Conservation (phyloP, 1,140 invertebrate genomes). For the Bombus affinis region DNA sequence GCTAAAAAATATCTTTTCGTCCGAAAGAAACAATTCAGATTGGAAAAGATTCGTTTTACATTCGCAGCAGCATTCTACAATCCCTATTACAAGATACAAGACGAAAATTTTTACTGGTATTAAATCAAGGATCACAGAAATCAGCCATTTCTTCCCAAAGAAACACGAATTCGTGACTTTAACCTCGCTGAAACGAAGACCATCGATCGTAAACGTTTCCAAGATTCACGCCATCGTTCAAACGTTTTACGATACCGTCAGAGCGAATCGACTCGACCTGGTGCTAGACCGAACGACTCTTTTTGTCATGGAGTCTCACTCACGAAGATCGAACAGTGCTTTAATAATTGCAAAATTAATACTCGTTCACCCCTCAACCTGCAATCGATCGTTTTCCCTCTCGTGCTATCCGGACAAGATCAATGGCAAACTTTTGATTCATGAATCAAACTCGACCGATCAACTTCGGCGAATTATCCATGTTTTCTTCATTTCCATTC, state of each 20-base stretch:
- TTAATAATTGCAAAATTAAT: constrained; percentile 9
- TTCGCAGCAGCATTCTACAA: too few species aligned
- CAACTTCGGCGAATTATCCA: neutral
- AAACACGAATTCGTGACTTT: constrained; percentile 6
- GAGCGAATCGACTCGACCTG: neutral
- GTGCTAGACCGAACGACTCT: neutral
- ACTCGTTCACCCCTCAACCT: too few species aligned
- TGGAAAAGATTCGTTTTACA: neutral
- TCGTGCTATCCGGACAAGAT: too few species aligned
- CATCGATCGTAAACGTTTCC: constrained; percentile 28
- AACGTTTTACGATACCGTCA: constrained; percentile 8
- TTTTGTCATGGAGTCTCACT: neutral
- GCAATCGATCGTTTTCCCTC: neutral
- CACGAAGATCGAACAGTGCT: neutral
- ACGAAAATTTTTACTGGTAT: neutral
- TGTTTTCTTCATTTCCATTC: neutral
- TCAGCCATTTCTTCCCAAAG: neutral
- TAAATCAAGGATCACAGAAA: neutral
- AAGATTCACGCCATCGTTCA: constrained; percentile 1
- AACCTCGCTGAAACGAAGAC: neutral
- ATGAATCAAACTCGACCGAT: neutral
- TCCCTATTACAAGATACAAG: too few species aligned
- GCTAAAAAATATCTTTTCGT: neutral
- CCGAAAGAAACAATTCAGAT: neutral
- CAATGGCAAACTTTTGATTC: neutral